Percentiles rank a stretch among this genome's conserved stretches.
Evolutionary conservation across 2,113 vertebrate genomes (phyloP).

Genomic region (Brachyhypopomus gauderio): DNA sequence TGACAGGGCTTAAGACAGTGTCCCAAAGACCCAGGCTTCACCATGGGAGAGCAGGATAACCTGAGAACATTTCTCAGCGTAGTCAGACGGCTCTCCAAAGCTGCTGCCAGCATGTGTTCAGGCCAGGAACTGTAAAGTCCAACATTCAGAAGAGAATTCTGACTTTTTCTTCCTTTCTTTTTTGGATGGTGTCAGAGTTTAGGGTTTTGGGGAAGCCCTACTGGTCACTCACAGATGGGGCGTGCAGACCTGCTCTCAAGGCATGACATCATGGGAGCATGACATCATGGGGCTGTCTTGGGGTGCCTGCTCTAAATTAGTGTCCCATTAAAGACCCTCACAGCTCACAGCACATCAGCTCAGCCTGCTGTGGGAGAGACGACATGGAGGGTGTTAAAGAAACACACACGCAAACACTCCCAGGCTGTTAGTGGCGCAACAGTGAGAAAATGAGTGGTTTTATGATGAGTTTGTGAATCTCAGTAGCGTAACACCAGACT

Average conservation of each 20-base stretch:
- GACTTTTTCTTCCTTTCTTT: too few relatives aligned
- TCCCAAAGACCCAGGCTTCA: neutral
- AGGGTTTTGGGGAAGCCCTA: neutral
- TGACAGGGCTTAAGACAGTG: neutral
- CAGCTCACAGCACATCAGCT: neutral
- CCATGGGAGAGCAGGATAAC: neutral
- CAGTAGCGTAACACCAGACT: too few relatives aligned
- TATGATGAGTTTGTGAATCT: too few relatives aligned
- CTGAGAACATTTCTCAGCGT: neutral
- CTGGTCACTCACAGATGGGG: neutral
- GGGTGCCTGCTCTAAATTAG: neutral
- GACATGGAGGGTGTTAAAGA: neutral
- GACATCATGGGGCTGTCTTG: neutral
- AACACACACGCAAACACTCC: neutral
- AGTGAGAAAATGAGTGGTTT: too few relatives aligned
- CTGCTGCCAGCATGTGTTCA: neutral
- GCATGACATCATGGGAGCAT: neutral
- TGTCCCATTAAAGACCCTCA: neutral
- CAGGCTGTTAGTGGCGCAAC: too few relatives aligned
- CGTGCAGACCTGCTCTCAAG: neutral
- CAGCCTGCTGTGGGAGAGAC: neutral
- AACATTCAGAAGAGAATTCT: neutral
- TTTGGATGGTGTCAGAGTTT: neutral
- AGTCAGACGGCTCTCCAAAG: neutral
- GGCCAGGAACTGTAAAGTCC: neutral